These are phyloP conservation scores for Hirundichthys speculiger DNA, from an alignment of 2,113 vertebrate species.

Conservation along the genomic window DNA sequence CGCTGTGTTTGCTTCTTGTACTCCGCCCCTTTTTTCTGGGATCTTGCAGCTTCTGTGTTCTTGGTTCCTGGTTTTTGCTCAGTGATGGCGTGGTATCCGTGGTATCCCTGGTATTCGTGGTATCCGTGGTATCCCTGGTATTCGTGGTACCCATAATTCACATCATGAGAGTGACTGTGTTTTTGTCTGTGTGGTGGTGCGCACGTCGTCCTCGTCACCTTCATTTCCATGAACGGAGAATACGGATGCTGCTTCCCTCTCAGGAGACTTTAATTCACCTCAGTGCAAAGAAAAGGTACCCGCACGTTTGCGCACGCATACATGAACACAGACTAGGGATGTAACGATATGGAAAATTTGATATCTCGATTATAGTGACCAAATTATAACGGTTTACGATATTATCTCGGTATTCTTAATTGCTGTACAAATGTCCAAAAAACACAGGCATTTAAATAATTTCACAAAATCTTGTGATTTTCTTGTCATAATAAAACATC, in stretches of 20 bases:
- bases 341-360: too few relatives aligned
- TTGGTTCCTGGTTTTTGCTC: conserved; percentile 16
- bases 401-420: too few relatives aligned
- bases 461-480: too few relatives aligned
- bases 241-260: conserved; percentile 82
- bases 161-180: conserved; percentile 48
- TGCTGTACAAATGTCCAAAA: too few relatives aligned
- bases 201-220: conserved; percentile 76
- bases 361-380: too few relatives aligned
- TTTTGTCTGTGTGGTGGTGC: conserved; percentile 42
- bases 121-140: too few relatives aligned
- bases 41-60: conserved; percentile 60
- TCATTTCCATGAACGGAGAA: conserved; percentile 80
- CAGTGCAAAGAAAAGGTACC: conserved; percentile 84
- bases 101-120: too few relatives aligned
- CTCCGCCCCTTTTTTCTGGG: conserved; percentile 25
- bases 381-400: too few relatives aligned
- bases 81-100: conserved; percentile 23
- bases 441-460: too few relatives aligned
- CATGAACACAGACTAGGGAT: conserved; percentile 2
- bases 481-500: too few relatives aligned
- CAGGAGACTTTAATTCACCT: conserved; percentile 84
- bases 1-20: conserved; percentile 45
- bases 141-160: conserved; percentile 43
- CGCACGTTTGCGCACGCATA: conserved; percentile 14